Evolutionary conservation across 2,888 invertebrate species (phyloP).

Genomic region (Lasioglossum pauxillum): DNA sequence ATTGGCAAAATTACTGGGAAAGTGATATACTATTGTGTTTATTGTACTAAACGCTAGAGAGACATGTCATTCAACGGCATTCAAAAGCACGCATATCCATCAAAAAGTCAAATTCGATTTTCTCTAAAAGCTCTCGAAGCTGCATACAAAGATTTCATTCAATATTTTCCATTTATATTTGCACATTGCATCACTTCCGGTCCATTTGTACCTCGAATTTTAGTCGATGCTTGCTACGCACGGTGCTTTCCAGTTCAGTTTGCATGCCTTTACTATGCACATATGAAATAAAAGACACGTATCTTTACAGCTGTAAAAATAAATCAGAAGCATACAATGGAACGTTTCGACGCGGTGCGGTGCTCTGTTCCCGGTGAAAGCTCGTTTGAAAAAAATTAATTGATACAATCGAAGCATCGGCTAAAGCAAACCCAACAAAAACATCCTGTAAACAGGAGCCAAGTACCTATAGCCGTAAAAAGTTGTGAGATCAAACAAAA

Average conservation of each 20-base stretch:
- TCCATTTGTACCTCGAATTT: neutral
- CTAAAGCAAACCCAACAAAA: neutral
- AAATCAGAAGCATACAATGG: neutral
- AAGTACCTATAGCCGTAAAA: too few relatives aligned
- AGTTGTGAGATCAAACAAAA: too few relatives aligned
- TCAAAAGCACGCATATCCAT: neutral
- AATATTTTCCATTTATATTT: slow-evolving; percentile 14
- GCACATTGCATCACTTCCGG: neutral
- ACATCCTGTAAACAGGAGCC: too few relatives aligned
- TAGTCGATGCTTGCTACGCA: neutral
- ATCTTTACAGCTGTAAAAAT: neutral
- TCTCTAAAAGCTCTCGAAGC: neutral
- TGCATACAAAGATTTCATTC: slow-evolving; percentile 8
- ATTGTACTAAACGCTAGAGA: neutral
- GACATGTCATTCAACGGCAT: neutral
- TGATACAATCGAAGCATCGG: neutral
- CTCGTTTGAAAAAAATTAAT: neutral
- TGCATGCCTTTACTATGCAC: neutral
- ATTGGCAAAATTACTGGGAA: neutral
- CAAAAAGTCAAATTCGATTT: slow-evolving; percentile 1
- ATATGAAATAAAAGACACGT: neutral
- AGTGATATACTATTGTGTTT: neutral
- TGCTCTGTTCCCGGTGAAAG: neutral
- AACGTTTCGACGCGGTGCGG: neutral
- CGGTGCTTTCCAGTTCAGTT: neutral